Base-by-base conservation (phyloP, 92 coral and sea anemone genomes). In the Epizoanthus scotinus region DNA sequence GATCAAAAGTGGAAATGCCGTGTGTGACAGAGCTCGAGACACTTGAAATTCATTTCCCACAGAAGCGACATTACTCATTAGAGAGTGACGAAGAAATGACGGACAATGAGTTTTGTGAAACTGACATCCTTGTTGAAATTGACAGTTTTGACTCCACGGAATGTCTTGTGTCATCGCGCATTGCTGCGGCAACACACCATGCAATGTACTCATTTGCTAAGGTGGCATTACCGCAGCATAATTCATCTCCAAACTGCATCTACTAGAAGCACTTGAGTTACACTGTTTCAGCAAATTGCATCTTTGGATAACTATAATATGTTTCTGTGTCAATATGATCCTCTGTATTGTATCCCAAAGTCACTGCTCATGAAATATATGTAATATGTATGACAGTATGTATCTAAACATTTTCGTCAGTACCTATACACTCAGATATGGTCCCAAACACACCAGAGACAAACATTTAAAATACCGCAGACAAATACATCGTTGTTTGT, bases 41-140 rank as follows among this genome's bases (percentile, higher is more conserved):
- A 42, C 49, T 75, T 0, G 81, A 75, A 36, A 58, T 59, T 15
- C 81, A 75, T 75, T 75, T 75, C 49, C 67, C 81, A 14, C 69
- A 75, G 67, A 75, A 75, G 57, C 60, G 81, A 59, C 68, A 75
- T 36, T 75, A 58, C 63, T 75, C 81, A 3, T 58, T 75, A 12
- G 81, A 75, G 36, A 75, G 55, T 36, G 81, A 67, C 2, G 81
- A 59, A 22, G 81, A 60, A 29, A 22, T 75, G 24, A 19, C 56
- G 10, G 81, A 75, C 67, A 67, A 75, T 2, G 15, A 75, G 36
- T 75, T 75, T 54, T 75, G 54, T 59, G 81, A 75, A 75, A 40
- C 68, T 38, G 81, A 75, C 68, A 75, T 75, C 44, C 81, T 75
- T 67, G 68, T 36, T 8, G 36, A 67, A 49, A 58, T 75, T 24